Base-by-base conservation (phyloP, 2,113 vertebrate genomes). In the Numenius arquata region DNA sequence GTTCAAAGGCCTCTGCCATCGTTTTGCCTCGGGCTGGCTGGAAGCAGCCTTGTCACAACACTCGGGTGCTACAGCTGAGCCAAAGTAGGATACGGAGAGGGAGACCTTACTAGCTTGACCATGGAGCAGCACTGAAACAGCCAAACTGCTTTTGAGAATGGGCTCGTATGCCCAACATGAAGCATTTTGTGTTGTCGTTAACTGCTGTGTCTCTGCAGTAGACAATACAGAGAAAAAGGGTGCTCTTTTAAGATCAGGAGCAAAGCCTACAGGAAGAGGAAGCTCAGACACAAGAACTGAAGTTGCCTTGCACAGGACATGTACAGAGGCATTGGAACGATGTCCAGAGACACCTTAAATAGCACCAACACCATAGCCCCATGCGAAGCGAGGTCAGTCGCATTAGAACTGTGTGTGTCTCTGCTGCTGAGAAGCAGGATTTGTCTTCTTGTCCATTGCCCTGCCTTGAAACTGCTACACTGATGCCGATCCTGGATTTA, bases 341-440 rank as follows among this genome's bases (percentile, higher is more conserved):
- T 5, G 15, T 30, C 36, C 23, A 74, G 79, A 74, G 76, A 40
- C 14, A 71, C 38, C 62, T 72, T 36, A 88, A 11, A 27, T 77
- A 38, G 29, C 26, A 68, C 20, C 2, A 8, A 2, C 47, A 59
- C 32, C 30, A 12, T 16, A 7, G 30, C 17, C 27, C 26, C 4
- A 0, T 11, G 48, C 70, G 55, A 45, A 26, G 12, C 0, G 1
- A 58, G 19, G 6, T 36, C 58, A 47, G 19, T 43, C 0, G 0
- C 2, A 0, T 11, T 15, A 41, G 25, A 84, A 14, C 32, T 79
- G 8, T 34, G 36, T 63, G 26, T 45, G 17, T 29, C 22, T 11
- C 40, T 83, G 67, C n/a, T 1, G 1, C 58, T 34, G 29, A 73
- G 56, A 48, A 56, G 40, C 16, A 72, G 43, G 15, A 29, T 26